Percentiles rank a stretch among this genome's conserved stretches.
phyloP scores from a whole-genome alignment of 2,888 invertebrate species.

The Pinctada fucata region DNA sequence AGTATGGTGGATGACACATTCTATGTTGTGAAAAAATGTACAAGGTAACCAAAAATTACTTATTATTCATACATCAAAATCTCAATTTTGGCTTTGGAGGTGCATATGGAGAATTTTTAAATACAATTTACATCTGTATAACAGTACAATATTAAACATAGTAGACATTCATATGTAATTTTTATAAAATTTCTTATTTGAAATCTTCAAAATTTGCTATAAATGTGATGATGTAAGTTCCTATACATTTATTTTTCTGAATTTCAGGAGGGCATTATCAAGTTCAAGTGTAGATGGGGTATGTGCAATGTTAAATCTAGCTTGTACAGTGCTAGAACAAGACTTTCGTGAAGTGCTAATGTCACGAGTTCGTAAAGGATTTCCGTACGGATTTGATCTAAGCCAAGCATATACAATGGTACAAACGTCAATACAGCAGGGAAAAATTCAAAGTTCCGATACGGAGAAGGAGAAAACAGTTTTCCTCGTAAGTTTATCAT shows the following conservation, averaged over 20 bases:
- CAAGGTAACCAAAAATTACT: constrained; percentile 85
- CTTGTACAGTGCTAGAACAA: constrained; percentile 90
- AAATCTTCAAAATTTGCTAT: too few species aligned
- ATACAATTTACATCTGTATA: too few species aligned
- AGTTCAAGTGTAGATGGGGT: constrained; percentile 95
- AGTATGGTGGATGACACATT: constrained; percentile 98
- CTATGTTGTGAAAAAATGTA: constrained; percentile 96
- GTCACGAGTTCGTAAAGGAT: constrained; percentile 86
- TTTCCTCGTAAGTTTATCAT: constrained; percentile 83
- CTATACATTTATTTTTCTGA: background rate
- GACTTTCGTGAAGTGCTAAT: constrained; percentile 87
- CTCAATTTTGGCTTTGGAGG: too few species aligned
- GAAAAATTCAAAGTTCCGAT: constrained; percentile 84
- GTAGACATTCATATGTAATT: too few species aligned
- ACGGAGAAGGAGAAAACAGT: constrained; percentile 86
- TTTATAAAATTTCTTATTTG: too few species aligned
- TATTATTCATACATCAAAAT: too few species aligned
- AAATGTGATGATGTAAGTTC: too few species aligned
- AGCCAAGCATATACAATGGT: constrained; percentile 88
- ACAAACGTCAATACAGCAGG: constrained; percentile 88
- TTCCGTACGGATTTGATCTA: constrained; percentile 81
- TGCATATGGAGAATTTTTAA: too few species aligned
- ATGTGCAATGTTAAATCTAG: constrained; percentile 97
- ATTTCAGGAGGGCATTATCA: constrained; percentile 88
- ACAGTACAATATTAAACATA: too few species aligned